Conservation (phyloP, 2,888 invertebrate species). For the Adelphocoris suturalis region DNA sequence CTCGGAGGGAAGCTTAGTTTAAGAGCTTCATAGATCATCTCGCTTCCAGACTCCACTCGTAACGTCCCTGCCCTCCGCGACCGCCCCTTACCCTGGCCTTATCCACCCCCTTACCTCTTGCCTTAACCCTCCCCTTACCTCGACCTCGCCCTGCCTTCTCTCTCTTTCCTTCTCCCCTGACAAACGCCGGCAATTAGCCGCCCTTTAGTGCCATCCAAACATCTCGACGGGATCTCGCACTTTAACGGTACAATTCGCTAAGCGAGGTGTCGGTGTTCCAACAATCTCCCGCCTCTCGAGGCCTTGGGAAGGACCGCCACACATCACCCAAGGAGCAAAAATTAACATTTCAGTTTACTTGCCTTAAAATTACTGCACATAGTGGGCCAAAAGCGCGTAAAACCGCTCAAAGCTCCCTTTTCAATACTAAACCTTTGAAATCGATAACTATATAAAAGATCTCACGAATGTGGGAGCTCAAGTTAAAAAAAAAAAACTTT, state of each 20-base stretch:
- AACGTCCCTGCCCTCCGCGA: not conserved
- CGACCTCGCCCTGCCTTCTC: not conserved
- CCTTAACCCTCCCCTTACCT: too few relatives aligned
- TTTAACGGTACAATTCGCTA: conserved; percentile 38
- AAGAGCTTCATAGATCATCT: conserved; percentile 64
- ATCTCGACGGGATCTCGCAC: conserved; percentile 2
- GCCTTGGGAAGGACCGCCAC: not conserved
- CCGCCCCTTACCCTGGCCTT: not conserved
- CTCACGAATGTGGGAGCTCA: too few relatives aligned
- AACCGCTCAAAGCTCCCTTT: too few relatives aligned
- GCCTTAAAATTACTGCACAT: too few relatives aligned
- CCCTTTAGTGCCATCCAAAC: conserved; percentile 50
- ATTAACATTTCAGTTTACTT: too few relatives aligned
- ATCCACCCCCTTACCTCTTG: not conserved
- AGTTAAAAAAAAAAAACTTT: too few relatives aligned
- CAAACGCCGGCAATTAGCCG: conserved; percentile 58
- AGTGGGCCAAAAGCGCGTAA: too few relatives aligned
- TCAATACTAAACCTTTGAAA: too few relatives aligned
- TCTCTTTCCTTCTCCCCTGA: conserved; percentile 28
- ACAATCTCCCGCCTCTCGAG: not conserved
- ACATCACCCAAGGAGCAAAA: too few relatives aligned
- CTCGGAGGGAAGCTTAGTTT: conserved; percentile 52
- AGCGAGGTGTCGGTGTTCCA: conserved; percentile 4
- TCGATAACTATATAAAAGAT: too few relatives aligned
- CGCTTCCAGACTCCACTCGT: not conserved